These are phyloP conservation scores for Papilio dardanus DNA, from an alignment of 1,140 invertebrate species.

Conservation along the genomic window DNA sequence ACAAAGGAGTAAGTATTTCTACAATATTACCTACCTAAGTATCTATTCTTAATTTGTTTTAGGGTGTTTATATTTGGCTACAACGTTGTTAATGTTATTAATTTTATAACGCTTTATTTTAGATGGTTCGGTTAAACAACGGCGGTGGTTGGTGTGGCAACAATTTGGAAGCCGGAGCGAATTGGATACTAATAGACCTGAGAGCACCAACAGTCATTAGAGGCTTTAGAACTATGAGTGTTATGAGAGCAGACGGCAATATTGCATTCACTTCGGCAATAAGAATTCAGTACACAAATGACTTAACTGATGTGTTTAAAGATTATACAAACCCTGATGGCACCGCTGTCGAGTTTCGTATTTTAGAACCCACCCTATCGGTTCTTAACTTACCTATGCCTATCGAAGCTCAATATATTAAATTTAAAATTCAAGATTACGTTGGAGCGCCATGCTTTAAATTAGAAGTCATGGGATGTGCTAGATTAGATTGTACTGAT, in stretches of 20 bases:
- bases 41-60: too few relatives aligned
- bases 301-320: constrained; percentile 94
- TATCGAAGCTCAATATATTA: constrained; percentile 94
- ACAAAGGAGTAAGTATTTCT: constrained; percentile 86
- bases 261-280: constrained; percentile 94
- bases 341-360: constrained; percentile 95
- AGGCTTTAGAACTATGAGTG: constrained; percentile 94
- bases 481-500: constrained; percentile 94
- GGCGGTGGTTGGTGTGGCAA: constrained; percentile 95
- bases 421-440: constrained; percentile 95
- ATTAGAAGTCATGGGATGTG: constrained; percentile 97
- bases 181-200: constrained; percentile 94
- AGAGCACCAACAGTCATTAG: constrained; percentile 94
- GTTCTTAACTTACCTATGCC: constrained; percentile 95
- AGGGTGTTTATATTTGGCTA: too few relatives aligned
- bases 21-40: too few relatives aligned
- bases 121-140: constrained; percentile 92
- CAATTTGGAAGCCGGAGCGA: constrained; percentile 90
- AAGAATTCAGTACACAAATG: constrained; percentile 93
- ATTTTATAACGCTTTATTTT: constrained; percentile 31
- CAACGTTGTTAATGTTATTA: not conserved
- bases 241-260: constrained; percentile 89
- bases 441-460: constrained; percentile 94
- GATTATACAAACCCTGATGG: constrained; percentile 96
- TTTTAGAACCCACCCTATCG: constrained; percentile 93